Evolutionary conservation across 2,888 invertebrate genomes (phyloP).

Genomic region (Dolomedes plantarius): DNA sequence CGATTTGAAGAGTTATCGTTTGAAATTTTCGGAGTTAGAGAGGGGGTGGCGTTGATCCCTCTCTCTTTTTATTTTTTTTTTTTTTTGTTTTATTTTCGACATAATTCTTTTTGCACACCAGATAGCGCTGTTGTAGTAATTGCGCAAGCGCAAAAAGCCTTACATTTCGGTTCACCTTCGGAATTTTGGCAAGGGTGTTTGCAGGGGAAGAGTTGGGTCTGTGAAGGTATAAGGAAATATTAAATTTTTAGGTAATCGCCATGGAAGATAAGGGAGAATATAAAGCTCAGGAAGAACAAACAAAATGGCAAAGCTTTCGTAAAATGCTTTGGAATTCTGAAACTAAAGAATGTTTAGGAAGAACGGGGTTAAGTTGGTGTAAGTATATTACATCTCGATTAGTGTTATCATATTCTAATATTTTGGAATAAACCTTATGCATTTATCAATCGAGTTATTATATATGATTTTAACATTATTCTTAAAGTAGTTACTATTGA

Average conservation of each 20-base stretch:
- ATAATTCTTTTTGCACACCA: constrained; percentile 17
- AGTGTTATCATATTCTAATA: no score
- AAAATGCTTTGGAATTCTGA: constrained; percentile 94
- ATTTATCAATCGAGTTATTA: no score
- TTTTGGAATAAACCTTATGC: no score
- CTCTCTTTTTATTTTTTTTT: no score
- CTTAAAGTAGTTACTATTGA: no score
- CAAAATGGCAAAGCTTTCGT: constrained; percentile 82
- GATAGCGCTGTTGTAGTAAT: constrained; percentile 27
- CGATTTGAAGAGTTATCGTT: no score
- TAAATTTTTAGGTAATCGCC: constrained; percentile 33
- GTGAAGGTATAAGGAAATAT: constrained; percentile 27
- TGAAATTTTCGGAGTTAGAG: no score
- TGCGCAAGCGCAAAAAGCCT: constrained; percentile 46
- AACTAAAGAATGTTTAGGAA: constrained; percentile 92
- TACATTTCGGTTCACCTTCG: constrained; percentile 63
- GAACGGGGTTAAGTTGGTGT: constrained; percentile 97
- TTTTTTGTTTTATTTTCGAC: no score
- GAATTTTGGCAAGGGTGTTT: constrained; percentile 52
- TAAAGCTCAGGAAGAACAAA: constrained; percentile 45
- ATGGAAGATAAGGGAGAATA: constrained; percentile 68
- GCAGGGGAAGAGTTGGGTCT: constrained; percentile 19
- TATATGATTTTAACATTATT: no score
- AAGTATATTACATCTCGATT: constrained; percentile 79
- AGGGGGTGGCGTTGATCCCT: no score